Evolutionary conservation across 2,888 invertebrate species (phyloP).

Genomic region (Peribatodes rhomboidaria): DNA sequence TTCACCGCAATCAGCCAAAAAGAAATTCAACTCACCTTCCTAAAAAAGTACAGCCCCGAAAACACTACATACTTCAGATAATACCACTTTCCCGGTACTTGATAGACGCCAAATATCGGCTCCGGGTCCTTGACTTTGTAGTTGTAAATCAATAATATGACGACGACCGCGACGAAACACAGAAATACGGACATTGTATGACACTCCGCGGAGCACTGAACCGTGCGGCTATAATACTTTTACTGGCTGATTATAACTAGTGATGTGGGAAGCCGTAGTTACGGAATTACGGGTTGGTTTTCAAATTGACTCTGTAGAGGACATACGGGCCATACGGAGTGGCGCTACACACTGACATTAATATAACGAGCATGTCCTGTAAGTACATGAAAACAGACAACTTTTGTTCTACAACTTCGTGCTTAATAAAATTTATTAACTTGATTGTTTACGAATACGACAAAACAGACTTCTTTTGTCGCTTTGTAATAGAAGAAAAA

Average conservation of each 20-base stretch:
- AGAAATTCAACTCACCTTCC: slow-evolving; percentile 79
- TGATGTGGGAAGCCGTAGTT: slow-evolving; percentile 22
- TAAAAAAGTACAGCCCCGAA: slow-evolving; percentile 79
- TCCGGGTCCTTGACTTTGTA: slow-evolving; percentile 69
- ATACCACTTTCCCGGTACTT: slow-evolving; percentile 88
- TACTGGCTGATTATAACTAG: slow-evolving; percentile 29
- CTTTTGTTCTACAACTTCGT: no score
- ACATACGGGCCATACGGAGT: no score
- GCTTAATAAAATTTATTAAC: no score
- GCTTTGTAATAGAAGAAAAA: no score
- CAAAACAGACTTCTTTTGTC: no score
- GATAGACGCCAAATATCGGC: slow-evolving; percentile 87
- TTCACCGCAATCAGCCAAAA: no score
- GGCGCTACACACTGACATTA: no score
- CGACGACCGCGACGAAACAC: slow-evolving; percentile 45
- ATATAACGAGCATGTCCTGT: no score
- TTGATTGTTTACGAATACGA: no score
- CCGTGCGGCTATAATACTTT: slow-evolving; percentile 19
- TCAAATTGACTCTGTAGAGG: no score
- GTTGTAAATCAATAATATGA: slow-evolving; percentile 62
- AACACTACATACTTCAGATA: slow-evolving; percentile 87
- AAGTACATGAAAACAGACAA: no score
- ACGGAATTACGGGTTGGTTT: slow-evolving; percentile 1
- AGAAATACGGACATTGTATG: slow-evolving; percentile 50
- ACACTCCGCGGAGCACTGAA: slow-evolving; percentile 34